Evolutionary conservation across 1,140 invertebrate genomes (phyloP).

Genomic region (Bombus ignitus): DNA sequence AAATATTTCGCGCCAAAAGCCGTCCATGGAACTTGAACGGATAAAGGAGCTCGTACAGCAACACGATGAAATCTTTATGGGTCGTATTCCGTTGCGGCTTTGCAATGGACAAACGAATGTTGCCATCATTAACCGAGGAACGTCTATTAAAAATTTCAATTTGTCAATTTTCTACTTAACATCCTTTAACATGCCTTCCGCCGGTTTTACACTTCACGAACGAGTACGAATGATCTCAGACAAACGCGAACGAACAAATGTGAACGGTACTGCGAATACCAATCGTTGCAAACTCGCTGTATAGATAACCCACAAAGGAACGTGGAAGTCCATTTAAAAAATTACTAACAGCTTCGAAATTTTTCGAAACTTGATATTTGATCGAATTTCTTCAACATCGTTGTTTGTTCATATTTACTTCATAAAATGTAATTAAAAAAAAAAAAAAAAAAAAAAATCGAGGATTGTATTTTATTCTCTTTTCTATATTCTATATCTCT

Average conservation of each 20-base stretch:
- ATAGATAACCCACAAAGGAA: too few relatives aligned
- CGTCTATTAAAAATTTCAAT: background rate
- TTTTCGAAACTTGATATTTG: too few relatives aligned
- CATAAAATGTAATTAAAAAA: too few relatives aligned
- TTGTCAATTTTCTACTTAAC: background rate
- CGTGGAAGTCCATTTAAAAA: too few relatives aligned
- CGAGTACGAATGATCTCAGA: background rate
- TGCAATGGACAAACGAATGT: background rate
- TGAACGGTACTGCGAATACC: background rate
- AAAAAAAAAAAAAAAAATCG: too few relatives aligned
- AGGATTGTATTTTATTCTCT: too few relatives aligned
- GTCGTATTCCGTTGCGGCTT: background rate
- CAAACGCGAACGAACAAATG: background rate
- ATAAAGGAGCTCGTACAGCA: background rate
- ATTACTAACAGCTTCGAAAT: too few relatives aligned
- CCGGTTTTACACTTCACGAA: background rate
- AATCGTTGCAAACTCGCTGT: too few relatives aligned
- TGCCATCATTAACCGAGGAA: background rate
- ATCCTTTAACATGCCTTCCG: background rate
- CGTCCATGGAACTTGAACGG: background rate
- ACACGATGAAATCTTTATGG: slow-evolving; percentile 8
- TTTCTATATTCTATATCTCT: too few relatives aligned
- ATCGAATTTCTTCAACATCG: too few relatives aligned
- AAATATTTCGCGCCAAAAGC: background rate
- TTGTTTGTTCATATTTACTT: too few relatives aligned